These are phyloP conservation scores for Rapana venosa DNA, from an alignment of 2,888 invertebrate genomes.

Conservation along the genomic window DNA sequence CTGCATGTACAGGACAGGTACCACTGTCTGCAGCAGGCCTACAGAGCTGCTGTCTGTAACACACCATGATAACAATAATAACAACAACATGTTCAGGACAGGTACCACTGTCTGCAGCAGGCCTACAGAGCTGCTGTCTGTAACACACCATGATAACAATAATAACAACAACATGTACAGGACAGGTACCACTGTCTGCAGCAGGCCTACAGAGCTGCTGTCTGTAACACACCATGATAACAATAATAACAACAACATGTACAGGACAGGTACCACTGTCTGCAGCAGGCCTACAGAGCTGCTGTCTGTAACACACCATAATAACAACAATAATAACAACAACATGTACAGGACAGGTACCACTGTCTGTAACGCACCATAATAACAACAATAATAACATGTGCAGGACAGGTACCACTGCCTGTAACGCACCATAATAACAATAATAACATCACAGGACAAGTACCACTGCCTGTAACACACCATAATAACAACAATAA, in stretches of 20 bases:
- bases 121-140: constrained; percentile 15
- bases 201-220: too few species aligned
- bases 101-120: neutral
- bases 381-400: neutral
- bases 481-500: too few species aligned
- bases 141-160: too few species aligned
- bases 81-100: neutral
- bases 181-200: too few species aligned
- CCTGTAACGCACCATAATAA: neutral
- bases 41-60: neutral
- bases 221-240: too few species aligned
- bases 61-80: neutral
- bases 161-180: too few species aligned
- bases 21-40: neutral
- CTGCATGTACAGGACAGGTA: constrained; percentile 30
- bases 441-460: neutral
- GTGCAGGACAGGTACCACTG: too few species aligned
- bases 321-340: neutral
- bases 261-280: neutral
- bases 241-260: neutral
- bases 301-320: neutral
- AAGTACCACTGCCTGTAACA: too few species aligned
- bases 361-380: too few species aligned
- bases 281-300: constrained; percentile 17
- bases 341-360: too few species aligned